Evolutionary conservation across 2,113 vertebrate species (phyloP).

Genomic region (Myotis yumanensis): DNA sequence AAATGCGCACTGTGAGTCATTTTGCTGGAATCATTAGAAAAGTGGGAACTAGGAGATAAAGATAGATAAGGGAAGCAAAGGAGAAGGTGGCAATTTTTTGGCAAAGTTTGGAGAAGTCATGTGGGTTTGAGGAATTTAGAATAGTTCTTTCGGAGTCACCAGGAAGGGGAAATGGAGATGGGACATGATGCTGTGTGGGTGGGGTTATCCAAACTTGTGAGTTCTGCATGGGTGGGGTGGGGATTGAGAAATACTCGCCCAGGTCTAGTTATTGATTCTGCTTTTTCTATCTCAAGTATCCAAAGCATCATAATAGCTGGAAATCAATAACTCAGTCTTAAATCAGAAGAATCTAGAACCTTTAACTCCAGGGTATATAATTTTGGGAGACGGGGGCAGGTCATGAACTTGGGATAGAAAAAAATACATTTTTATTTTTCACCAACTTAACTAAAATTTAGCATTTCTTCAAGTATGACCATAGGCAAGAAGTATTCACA

Average conservation of each 20-base stretch:
- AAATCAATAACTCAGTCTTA: not conserved
- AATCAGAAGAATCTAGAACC: not conserved
- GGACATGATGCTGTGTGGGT: not conserved
- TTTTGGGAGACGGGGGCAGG: not conserved
- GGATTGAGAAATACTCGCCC: not conserved
- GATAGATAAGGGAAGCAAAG: not conserved
- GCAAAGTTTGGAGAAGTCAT: not conserved
- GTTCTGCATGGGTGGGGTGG: not conserved
- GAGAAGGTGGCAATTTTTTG: not conserved
- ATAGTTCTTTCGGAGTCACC: not conserved
- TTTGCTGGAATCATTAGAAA: not conserved
- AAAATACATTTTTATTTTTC: not conserved
- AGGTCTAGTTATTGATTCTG: not conserved
- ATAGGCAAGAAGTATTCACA: not conserved
- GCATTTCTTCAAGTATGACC: not conserved
- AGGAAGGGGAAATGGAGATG: not conserved
- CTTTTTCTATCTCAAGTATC: not conserved
- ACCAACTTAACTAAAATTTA: conserved; percentile 9
- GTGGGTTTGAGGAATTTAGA: not conserved
- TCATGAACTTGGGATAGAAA: not conserved
- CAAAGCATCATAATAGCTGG: not conserved
- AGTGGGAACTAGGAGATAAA: not conserved
- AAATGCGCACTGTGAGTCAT: not conserved
- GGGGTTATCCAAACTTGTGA: no score
- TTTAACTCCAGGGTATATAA: not conserved